These are phyloP conservation scores for Neogobius melanostomus DNA, from an alignment of 2,113 vertebrate species.

Conservation along the genomic window DNA sequence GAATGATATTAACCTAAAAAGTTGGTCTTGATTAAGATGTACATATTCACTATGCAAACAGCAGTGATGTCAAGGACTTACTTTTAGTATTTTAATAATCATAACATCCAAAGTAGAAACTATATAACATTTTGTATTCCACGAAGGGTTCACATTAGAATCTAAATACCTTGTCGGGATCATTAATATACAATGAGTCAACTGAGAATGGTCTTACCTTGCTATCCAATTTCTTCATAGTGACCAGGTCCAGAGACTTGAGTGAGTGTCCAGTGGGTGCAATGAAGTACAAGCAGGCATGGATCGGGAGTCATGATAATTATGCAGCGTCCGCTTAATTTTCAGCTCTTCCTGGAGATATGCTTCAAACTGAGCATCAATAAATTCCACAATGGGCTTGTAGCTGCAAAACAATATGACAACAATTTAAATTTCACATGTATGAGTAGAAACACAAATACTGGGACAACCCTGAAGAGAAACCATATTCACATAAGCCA, in stretches of 20 bases:
- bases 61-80: background rate
- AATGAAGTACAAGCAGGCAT: slow-evolving; percentile 95
- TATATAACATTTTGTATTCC: too few species aligned
- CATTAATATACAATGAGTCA: background rate
- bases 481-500: background rate
- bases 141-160: too few species aligned
- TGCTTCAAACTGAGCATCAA: slow-evolving; percentile 94
- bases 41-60: background rate
- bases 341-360: slow-evolving; percentile 98
- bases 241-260: slow-evolving; percentile 95
- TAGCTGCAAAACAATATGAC: slow-evolving; percentile 78
- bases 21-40: background rate
- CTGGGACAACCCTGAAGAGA: background rate
- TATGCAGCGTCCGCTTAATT: slow-evolving; percentile 93
- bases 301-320: slow-evolving; percentile 96
- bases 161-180: too few species aligned
- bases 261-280: slow-evolving; percentile 96
- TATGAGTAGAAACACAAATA: background rate
- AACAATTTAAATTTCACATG: background rate
- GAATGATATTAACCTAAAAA: slow-evolving; percentile 94
- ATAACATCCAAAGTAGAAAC: too few species aligned
- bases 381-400: slow-evolving; percentile 97
- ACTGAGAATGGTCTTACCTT: slow-evolving; percentile 79
- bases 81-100: too few species aligned
- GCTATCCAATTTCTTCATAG: slow-evolving; percentile 99